phyloP scores from a whole-genome alignment of 92 coral and sea anemone species.

The Desmophyllum pertusum region DNA sequence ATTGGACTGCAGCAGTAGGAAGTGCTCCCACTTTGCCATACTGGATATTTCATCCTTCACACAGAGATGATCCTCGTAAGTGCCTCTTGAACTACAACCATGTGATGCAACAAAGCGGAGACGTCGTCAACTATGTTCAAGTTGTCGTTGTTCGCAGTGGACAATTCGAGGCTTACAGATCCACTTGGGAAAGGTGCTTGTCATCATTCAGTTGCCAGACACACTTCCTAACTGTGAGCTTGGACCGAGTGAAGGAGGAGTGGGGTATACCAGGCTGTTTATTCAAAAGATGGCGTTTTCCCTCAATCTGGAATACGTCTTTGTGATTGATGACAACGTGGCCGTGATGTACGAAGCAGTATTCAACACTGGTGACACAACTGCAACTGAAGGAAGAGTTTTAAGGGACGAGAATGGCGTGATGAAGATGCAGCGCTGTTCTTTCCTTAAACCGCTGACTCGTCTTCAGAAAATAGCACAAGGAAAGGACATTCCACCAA shows the following conservation, averaged over 20 bases:
- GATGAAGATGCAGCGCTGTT: conserved; percentile 41
- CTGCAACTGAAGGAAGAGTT: background rate
- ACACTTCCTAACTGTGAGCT: conserved; percentile 27
- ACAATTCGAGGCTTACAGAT: conserved; percentile 30
- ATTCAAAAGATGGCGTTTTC: conserved; percentile 47
- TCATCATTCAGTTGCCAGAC: conserved; percentile 52
- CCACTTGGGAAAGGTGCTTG: conserved; percentile 56
- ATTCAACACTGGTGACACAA: background rate
- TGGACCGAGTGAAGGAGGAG: conserved; percentile 48
- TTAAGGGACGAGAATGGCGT: conserved; percentile 43
- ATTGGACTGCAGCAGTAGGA: background rate
- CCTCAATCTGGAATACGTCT: conserved; percentile 50
- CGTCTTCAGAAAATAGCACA: conserved; percentile 39
- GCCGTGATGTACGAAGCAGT: conserved; percentile 56
- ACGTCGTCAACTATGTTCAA: conserved; percentile 27
- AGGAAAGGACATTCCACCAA: conserved; percentile 31
- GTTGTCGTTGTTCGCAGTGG: conserved; percentile 54
- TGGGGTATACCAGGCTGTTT: conserved; percentile 55
- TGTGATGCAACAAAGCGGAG: conserved; percentile 22
- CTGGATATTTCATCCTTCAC: conserved; percentile 64
- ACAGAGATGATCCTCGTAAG: conserved; percentile 56
- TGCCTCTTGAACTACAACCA: conserved; percentile 53
- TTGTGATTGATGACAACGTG: conserved; percentile 54
- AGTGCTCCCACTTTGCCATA: background rate
- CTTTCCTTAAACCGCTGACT: conserved; percentile 43